Evolutionary conservation across 2,888 invertebrate species (phyloP), one percentile per base, ranked within the genome.

Genomic region (Eudasyphora cyanicolor): DNA sequence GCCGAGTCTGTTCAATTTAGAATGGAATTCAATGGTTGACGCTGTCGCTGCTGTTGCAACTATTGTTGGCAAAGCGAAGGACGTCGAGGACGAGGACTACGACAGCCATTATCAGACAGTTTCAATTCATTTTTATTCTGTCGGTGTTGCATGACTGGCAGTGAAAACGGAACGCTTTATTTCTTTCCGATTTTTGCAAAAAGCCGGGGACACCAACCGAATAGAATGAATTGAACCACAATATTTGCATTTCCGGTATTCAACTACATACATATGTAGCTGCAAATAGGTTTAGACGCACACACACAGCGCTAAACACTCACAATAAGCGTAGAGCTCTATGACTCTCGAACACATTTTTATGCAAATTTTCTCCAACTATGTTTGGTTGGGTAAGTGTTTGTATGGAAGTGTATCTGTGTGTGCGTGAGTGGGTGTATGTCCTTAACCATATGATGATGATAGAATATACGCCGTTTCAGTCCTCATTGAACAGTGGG

Each of bases 291-390:
- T 21, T 27, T 19, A 71, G 19, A 54, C 71, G 17, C n/a, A 54
- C 2, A 69, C 49, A 70, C 17, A 27, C 8, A 29, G 10, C n/a
- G 49, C 45, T 32, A 19, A 17, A 71, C 70, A 10, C 1, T 51
- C 21, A 29, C 27, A 29, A 4, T 10, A 35, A 17, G 21, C 57
- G 17, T 49, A 32, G 51, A 2, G 29, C 10, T 21, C 71, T 51
- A 27, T 45, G 49, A 62, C 64, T 10, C 64, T 35, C 21, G 38
- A 74, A 70, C 74, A 54, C 62, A 73, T 24, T 42, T 67, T 80
- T 83, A 75, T 83, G 80, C 70, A 77, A 80, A 80, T 75, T 62
- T 78, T 71, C 74, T 83, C 54, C 62, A 77, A 57, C 64, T 80
- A 57, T 32, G 75, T 74, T 74, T 71, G 27, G n/a, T n/a, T n/a